phyloP scores from a whole-genome alignment of 2,797 vertebrate species.

The Acanthurus leucopareius region DNA sequence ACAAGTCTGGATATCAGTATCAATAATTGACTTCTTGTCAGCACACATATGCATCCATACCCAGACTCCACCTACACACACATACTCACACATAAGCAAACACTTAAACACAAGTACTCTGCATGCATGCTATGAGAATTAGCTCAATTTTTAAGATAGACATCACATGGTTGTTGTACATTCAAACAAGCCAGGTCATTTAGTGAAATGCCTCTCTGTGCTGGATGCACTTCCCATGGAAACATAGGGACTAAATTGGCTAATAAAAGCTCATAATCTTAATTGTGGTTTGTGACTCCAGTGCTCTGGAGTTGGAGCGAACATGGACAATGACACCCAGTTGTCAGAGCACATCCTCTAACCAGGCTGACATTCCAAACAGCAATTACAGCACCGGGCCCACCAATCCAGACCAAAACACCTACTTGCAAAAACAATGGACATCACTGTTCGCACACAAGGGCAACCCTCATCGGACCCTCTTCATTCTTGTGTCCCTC shows the following conservation, averaged over 20 bases:
- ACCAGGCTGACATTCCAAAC: slow-evolving; percentile 84
- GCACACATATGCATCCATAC: slow-evolving; percentile 12
- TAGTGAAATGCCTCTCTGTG: slow-evolving; percentile 61
- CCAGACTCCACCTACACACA: not conserved
- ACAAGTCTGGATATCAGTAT: slow-evolving; percentile 1
- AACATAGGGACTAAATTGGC: slow-evolving; percentile 74
- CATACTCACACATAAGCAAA: slow-evolving; percentile 8
- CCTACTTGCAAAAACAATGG: slow-evolving; percentile 85
- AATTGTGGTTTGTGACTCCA: slow-evolving; percentile 79
- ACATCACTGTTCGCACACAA: slow-evolving; percentile 83
- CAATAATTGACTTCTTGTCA: not conserved
- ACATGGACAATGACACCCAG: slow-evolving; percentile 83
- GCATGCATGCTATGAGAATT: slow-evolving; percentile 43
- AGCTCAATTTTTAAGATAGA: slow-evolving; percentile 49
- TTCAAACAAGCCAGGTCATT: slow-evolving; percentile 55
- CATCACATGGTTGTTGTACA: slow-evolving; percentile 74
- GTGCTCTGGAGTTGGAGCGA: slow-evolving; percentile 68
- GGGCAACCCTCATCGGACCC: slow-evolving; percentile 73
- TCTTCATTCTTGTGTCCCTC: slow-evolving; percentile 70
- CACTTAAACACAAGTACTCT: slow-evolving; percentile 21
- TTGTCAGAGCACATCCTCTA: slow-evolving; percentile 80
- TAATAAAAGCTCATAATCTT: slow-evolving; percentile 80
- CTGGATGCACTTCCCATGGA: slow-evolving; percentile 67
- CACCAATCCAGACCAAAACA: slow-evolving; percentile 85
- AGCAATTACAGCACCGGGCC: slow-evolving; percentile 84